Conservation (phyloP, 2,797 vertebrate genomes). For the Pseudotriccus pelzelni region DNA sequence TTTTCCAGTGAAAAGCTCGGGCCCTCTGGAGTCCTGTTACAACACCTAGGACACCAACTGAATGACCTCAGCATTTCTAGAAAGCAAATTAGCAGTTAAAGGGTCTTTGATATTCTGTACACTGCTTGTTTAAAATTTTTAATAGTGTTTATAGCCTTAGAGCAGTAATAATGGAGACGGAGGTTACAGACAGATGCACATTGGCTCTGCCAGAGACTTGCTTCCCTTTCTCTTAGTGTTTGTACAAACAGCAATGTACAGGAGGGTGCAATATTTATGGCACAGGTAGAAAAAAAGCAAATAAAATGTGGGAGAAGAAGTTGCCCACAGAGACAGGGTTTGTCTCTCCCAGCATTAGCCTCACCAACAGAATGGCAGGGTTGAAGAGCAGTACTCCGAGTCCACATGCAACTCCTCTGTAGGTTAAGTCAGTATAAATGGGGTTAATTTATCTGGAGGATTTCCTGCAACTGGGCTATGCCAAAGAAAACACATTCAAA, state of each 20-base stretch:
- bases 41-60: too few species aligned
- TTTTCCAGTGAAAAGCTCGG: not conserved
- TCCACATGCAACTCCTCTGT: not conserved
- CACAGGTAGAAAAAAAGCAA: not conserved
- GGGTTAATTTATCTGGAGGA: not conserved
- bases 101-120: not conserved
- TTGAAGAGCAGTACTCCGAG: not conserved
- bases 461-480: not conserved
- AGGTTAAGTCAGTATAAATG: not conserved
- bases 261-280: not conserved
- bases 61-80: not conserved
- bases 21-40: not conserved
- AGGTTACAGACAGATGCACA: not conserved
- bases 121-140: not conserved
- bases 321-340: not conserved
- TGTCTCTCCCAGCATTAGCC: not conserved
- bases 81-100: not conserved
- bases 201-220: fast-evolving
- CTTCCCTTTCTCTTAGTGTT: not conserved
- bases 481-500: not conserved
- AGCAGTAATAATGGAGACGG: not conserved
- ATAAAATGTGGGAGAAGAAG: not conserved
- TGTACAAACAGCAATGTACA: not conserved
- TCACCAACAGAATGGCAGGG: not conserved
- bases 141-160: not conserved